Percentiles rank a stretch among this genome's conserved stretches.
Conservation (phyloP, 2,113 vertebrate genomes). For the Malaclemys terrapin region DNA sequence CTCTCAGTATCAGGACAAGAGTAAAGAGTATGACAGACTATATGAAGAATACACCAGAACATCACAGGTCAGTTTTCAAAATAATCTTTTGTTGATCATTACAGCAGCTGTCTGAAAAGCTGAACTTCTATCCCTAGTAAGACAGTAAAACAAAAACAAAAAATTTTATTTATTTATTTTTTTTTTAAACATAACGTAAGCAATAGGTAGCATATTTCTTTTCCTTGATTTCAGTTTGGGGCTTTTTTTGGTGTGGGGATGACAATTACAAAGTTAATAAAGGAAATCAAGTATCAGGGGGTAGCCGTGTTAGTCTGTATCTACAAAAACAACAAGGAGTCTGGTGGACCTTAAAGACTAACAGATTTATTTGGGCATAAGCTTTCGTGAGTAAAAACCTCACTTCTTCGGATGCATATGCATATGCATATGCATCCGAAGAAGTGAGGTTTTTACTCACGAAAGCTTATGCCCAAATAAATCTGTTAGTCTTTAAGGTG, state of each 20-base stretch:
- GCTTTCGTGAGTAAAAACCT: no score
- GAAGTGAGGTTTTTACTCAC: no score
- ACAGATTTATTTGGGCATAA: no score
- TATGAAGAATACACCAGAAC: constrained; percentile 95
- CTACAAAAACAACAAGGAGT: no score
- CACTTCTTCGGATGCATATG: no score
- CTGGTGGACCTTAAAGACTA: no score
- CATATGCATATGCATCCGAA: no score
- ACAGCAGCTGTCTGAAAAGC: constrained; percentile 10
- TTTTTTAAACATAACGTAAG: not conserved
- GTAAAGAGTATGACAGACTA: constrained; percentile 92
- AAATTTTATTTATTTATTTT: no score
- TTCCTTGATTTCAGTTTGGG: not conserved
- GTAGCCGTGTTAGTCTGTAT: no score
- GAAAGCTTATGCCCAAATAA: no score
- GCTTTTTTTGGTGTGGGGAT: not conserved
- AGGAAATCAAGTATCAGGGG: no score
- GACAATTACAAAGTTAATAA: not conserved
- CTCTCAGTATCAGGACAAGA: constrained; percentile 94
- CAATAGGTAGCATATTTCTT: not conserved
- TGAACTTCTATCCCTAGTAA: constrained; percentile 11
- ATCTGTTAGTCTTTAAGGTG: no score
- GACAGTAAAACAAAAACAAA: not conserved
- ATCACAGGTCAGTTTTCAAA: constrained; percentile 86
- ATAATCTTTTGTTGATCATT: not conserved